These are phyloP conservation scores for Metalampra italica DNA, from an alignment of 2,888 invertebrate genomes.

Conservation along the genomic window DNA sequence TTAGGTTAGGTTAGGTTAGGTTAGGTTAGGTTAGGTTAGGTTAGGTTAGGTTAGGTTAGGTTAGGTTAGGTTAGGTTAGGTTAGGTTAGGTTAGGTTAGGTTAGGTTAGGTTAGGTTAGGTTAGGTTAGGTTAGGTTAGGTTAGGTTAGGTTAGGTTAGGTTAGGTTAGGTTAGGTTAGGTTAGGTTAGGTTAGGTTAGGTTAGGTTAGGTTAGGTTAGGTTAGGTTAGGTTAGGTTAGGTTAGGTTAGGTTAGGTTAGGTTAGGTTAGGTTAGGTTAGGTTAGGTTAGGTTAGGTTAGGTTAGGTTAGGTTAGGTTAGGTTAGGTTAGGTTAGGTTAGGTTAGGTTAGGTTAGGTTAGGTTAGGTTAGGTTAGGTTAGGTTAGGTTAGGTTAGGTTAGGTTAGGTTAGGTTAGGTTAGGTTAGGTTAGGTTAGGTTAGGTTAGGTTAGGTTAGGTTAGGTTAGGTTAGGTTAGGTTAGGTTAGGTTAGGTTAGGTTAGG, in stretches of 20 bases:
- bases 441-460: conserved; percentile 21
- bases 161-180: conserved; percentile 14
- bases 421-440: conserved; percentile 21
- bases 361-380: conserved; percentile 13
- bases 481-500: conserved; percentile 22
- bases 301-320: conserved; percentile 15
- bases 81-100: conserved; percentile 16
- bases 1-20: conserved; percentile 7
- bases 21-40: conserved; percentile 8
- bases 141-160: conserved; percentile 13
- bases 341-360: conserved; percentile 16
- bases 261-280: conserved; percentile 19
- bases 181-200: conserved; percentile 13
- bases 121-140: conserved; percentile 15
- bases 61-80: conserved; percentile 13
- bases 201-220: conserved; percentile 8
- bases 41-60: conserved; percentile 8
- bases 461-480: conserved; percentile 11
- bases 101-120: conserved; percentile 16
- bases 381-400: conserved; percentile 12
- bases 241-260: conserved; percentile 17
- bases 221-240: conserved; percentile 14
- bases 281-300: conserved; percentile 9
- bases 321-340: conserved; percentile 13
- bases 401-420: conserved; percentile 19